Base-by-base conservation (phyloP, 2,797 vertebrate species). In the Cynodonichthys magdalenae region DNA sequence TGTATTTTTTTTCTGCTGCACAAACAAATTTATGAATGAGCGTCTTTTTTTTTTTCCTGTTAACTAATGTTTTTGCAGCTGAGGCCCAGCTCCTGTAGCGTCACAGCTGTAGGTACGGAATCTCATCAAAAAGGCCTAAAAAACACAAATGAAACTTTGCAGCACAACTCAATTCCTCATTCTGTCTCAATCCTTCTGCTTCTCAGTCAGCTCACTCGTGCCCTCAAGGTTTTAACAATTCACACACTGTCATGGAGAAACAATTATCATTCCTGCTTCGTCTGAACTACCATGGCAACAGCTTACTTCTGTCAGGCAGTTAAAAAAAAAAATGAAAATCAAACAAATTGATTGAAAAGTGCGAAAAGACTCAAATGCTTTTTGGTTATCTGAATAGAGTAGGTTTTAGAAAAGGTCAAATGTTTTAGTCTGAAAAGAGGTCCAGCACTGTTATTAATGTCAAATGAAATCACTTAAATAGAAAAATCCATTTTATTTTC, bases 281-380 rank as follows among this genome's bases (percentile, higher is more conserved):
- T 88, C 79, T 86, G 72, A 80, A 84, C 71, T 89, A 49, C 86
- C 86, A 86, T 89, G 85, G 87, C 86, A 90, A 90, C 89, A 80
- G 80, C 85, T 80, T 80, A 75, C 65, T 66, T 45, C 29, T 74
- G 72, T 66, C 56, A 50, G 34, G 31, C 34, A 10, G 34, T 6
- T 6, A 9, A 9, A 31, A 59, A 62, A 60, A 4, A n/a, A 34
- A 51, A 39, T 65, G 29, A 53, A 7, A 57, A 52, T 56, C 17
- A 12, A 57, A 60, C 24, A 77, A 55, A 77, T 61, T 51, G 58
- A 81, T 63, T 77, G 44, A 58, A 50, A 28, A 71, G 59, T 63
- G 8, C n/a, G 24, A 59, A 66, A 57, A 51, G 5, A 27, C 46
- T 31, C 19, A 8, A 56, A 53, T 51, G 47, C 63, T 56, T 51